These are phyloP conservation scores for Centropristis striata DNA, from an alignment of 2,113 vertebrate species.

Conservation along the genomic window DNA sequence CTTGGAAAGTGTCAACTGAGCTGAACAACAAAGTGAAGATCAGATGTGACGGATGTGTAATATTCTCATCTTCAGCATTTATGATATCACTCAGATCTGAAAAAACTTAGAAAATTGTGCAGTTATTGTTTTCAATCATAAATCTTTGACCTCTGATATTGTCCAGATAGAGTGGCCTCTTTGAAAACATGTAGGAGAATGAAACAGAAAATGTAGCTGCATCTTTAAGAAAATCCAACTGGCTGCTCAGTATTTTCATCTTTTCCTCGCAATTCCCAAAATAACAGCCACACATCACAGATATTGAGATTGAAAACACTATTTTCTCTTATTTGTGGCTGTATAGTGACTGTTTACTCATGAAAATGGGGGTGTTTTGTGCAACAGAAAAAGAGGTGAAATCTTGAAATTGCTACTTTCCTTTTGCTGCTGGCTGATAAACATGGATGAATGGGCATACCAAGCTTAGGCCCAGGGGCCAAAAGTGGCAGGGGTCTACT, in stretches of 20 bases:
- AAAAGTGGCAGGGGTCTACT: too few relatives aligned
- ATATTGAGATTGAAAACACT: background rate
- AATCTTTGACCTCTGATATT: background rate
- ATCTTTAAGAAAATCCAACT: background rate
- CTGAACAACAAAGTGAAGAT: conserved; percentile 13
- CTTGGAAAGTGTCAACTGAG: conserved; percentile 31
- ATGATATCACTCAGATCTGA: background rate
- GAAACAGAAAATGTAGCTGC: background rate
- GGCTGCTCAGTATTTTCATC: background rate
- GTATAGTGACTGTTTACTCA: background rate
- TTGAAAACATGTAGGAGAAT: background rate
- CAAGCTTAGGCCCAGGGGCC: too few relatives aligned
- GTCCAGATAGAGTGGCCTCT: background rate
- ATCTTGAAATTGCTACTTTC: background rate
- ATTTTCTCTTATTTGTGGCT: conserved; percentile 3
- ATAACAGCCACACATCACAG: conserved; percentile 1
- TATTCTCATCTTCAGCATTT: background rate
- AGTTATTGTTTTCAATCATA: background rate
- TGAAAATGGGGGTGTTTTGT: background rate
- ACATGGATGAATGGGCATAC: background rate
- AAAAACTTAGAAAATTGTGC: background rate
- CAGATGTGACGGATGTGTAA: background rate
- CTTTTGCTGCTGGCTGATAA: background rate
- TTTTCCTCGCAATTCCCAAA: background rate
- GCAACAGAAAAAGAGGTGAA: background rate